Conservation (phyloP, 2,797 vertebrate species). For the Heliangelus exortis region DNA sequence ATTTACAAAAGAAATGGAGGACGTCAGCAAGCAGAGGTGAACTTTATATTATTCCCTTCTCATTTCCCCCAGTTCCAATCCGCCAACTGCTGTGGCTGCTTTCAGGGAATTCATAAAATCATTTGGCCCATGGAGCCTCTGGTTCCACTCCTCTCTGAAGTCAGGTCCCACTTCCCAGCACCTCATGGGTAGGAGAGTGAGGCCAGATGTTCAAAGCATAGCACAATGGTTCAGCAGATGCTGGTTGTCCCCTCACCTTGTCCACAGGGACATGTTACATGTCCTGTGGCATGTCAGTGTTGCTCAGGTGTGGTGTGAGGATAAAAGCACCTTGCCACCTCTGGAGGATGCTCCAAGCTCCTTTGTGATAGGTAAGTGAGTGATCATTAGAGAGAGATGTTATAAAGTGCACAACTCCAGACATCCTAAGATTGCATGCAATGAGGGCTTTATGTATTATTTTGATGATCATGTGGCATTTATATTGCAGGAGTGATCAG, state of each 20-base stretch:
- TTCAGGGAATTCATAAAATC: not conserved
- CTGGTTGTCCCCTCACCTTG: not conserved
- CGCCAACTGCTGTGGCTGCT: fast-evolving
- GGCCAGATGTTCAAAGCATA: not conserved
- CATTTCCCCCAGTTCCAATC: not conserved
- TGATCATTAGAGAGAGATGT: not conserved
- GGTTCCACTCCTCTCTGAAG: not conserved
- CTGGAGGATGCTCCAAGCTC: not conserved
- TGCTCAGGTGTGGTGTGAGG: not conserved
- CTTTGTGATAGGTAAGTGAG: not conserved
- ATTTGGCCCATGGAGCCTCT: not conserved
- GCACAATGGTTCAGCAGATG: not conserved
- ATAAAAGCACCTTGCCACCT: not conserved
- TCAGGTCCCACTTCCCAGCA: fast-evolving
- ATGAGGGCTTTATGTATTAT: not conserved
- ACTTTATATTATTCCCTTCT: not conserved
- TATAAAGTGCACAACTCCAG: not conserved
- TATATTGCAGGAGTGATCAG: not conserved
- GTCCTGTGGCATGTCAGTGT: not conserved
- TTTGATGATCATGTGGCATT: not conserved
- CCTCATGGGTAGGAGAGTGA: fast-evolving
- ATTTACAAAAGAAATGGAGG: conserved; percentile 15
- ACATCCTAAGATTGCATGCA: not conserved
- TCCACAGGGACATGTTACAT: fast-evolving
- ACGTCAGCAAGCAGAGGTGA: not conserved